Evolutionary conservation across 1,140 invertebrate species (phyloP).

Genomic region (Lasioglossum albipes): DNA sequence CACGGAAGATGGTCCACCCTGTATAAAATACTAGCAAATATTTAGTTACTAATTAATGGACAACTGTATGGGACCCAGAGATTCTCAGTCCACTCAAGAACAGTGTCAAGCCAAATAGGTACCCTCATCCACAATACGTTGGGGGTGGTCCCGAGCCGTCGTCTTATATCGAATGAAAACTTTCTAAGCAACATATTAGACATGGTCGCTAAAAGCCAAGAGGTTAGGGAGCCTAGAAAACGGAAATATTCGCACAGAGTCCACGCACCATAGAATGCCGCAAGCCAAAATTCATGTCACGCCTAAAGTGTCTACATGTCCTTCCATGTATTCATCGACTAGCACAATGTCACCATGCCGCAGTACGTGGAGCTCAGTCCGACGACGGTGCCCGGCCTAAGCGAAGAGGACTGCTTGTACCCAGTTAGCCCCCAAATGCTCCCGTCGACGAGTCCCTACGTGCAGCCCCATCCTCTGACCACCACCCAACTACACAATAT

Average conservation of each 20-base stretch:
- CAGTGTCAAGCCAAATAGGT: too few species aligned
- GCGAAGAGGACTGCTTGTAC: conserved; percentile 77
- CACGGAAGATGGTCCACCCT: too few species aligned
- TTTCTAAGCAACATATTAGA: too few species aligned
- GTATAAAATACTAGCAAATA: too few species aligned
- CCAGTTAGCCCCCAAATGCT: conserved; percentile 75
- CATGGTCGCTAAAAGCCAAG: too few species aligned
- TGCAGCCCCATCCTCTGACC: conserved; percentile 74
- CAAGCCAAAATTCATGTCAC: conserved; percentile 16
- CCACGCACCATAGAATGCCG: not conserved
- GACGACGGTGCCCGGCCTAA: conserved; percentile 67
- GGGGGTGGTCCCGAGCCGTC: too few species aligned
- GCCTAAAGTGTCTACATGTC: conserved; percentile 49
- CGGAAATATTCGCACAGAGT: conserved; percentile 28
- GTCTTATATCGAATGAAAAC: too few species aligned
- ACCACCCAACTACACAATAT: conserved; percentile 71
- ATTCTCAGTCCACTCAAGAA: too few species aligned
- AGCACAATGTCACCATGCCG: conserved; percentile 77
- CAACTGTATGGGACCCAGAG: too few species aligned
- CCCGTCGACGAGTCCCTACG: conserved; percentile 72
- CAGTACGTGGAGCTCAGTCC: conserved; percentile 71
- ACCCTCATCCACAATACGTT: too few species aligned
- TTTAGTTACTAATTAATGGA: too few species aligned
- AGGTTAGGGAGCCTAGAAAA: too few species aligned
- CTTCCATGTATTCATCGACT: conserved; percentile 66